Conservation (phyloP, 2,797 vertebrate genomes). For the Lutjanus campechanus region DNA sequence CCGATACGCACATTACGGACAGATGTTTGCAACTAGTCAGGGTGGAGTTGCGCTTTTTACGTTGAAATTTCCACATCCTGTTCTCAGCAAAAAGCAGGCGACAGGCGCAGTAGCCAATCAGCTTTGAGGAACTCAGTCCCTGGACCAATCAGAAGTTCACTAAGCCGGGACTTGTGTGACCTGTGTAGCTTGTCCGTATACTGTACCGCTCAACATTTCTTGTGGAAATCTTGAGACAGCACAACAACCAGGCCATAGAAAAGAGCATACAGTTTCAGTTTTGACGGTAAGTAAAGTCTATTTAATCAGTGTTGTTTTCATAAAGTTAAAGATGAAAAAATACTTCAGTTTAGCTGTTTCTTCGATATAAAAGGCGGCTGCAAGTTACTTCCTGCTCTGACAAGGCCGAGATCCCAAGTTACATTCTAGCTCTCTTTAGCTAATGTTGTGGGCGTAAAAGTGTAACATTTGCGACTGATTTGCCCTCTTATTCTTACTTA, state of each 20-base stretch:
- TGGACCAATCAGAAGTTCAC: conserved; percentile 83
- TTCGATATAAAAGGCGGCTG: conserved; percentile 67
- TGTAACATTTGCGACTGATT: neutral
- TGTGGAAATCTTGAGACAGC: conserved; percentile 65
- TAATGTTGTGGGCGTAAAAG: conserved; percentile 27
- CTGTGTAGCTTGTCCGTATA: conserved; percentile 50
- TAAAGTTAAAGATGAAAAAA: neutral
- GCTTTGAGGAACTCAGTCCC: neutral
- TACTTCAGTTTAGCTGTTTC: conserved; percentile 28
- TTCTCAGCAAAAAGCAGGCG: conserved; percentile 26
- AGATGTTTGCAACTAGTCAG: conserved; percentile 79
- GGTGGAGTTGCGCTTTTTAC: conserved; percentile 84
- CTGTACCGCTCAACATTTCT: conserved; percentile 74
- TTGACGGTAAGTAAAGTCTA: conserved; percentile 67
- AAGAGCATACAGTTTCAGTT: neutral
- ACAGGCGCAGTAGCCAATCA: conserved; percentile 73
- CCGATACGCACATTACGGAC: conserved; percentile 77
- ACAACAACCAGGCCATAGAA: conserved; percentile 27
- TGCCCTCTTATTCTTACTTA: rapidly evolving
- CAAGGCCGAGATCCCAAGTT: conserved; percentile 80
- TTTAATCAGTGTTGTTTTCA: neutral
- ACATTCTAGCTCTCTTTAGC: conserved; percentile 52
- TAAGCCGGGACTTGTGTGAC: conserved; percentile 54
- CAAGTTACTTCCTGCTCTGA: conserved; percentile 87
- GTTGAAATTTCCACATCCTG: conserved; percentile 76